Conservation (phyloP, 2,113 vertebrate species). For the Tor tambroides region DNA sequence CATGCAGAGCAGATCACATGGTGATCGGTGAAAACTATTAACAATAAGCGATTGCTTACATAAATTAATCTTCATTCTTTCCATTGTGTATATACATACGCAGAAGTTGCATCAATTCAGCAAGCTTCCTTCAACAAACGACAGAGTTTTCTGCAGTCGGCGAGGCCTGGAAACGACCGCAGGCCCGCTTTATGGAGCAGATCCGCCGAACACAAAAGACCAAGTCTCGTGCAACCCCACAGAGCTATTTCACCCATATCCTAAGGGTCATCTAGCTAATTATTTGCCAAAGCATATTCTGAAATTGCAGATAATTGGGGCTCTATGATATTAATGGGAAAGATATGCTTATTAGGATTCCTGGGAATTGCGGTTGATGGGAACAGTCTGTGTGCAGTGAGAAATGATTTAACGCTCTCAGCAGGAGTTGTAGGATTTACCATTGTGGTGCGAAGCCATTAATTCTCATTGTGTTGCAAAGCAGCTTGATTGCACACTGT, state of each 20-base stretch:
- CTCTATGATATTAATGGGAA: conserved; percentile 92
- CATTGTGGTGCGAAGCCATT: conserved; percentile 84
- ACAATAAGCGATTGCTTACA: conserved; percentile 24
- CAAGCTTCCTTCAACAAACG: not conserved
- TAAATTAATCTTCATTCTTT: conserved; percentile 18
- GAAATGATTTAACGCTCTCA: conserved; percentile 99
- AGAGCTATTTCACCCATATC: conserved; percentile 81
- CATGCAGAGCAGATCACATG: not conserved
- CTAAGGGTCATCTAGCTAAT: conserved; percentile 87
- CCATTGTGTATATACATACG: not conserved
- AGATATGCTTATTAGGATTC: conserved; percentile 89
- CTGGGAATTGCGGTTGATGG: conserved; percentile 96
- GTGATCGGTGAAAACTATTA: not conserved
- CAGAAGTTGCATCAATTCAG: conserved; percentile 2
- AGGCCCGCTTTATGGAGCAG: no score
- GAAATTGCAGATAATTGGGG: conserved; percentile 92
- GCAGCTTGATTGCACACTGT: conserved; percentile 89
- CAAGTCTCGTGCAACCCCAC: conserved; percentile 36
- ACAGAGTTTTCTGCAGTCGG: not conserved
- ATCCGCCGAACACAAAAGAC: not conserved
- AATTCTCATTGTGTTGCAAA: conserved; percentile 90
- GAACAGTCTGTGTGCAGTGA: conserved; percentile 97
- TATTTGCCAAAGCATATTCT: conserved; percentile 87
- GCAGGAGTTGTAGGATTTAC: conserved; percentile 90
- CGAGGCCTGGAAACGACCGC: not conserved